phyloP scores from a whole-genome alignment of 2,113 vertebrate species.

The Amazona guildingii region DNA sequence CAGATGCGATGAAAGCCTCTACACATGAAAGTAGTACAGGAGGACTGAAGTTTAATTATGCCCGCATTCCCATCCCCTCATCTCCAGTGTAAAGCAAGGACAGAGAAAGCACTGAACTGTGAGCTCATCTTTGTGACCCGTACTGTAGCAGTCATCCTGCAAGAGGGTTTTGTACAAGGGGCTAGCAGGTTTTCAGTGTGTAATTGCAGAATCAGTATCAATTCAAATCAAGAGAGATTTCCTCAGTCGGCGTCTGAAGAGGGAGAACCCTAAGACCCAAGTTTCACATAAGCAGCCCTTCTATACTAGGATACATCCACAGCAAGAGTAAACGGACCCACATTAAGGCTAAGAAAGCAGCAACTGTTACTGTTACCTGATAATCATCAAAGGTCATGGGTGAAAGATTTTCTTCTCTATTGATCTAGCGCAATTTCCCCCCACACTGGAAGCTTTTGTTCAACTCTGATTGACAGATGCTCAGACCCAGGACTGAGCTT shows the following conservation, averaged over 20 bases:
- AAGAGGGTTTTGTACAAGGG: not conserved
- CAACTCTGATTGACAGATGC: not conserved
- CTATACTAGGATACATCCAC: not conserved
- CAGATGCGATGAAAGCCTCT: not conserved
- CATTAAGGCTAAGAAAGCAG: not conserved
- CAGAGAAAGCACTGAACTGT: not conserved
- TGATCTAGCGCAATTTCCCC: not conserved
- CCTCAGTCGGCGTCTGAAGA: not conserved
- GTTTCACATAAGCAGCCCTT: not conserved
- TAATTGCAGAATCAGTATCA: not conserved
- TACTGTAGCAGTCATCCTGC: not conserved
- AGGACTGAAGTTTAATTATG: not conserved
- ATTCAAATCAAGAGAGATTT: not conserved
- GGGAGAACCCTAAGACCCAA: not conserved
- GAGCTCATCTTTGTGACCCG: not conserved
- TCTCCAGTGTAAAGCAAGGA: not conserved
- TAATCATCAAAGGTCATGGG: not conserved
- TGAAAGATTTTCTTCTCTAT: not conserved
- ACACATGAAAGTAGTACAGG: not conserved
- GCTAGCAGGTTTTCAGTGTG: not conserved
- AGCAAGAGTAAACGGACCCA: not conserved
- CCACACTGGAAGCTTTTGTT: not conserved
- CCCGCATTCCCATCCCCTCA: fast-evolving
- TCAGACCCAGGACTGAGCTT: not conserved
- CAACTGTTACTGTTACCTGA: not conserved